phyloP scores from a whole-genome alignment of 2,113 vertebrate species.

The Gavia stellata region DNA sequence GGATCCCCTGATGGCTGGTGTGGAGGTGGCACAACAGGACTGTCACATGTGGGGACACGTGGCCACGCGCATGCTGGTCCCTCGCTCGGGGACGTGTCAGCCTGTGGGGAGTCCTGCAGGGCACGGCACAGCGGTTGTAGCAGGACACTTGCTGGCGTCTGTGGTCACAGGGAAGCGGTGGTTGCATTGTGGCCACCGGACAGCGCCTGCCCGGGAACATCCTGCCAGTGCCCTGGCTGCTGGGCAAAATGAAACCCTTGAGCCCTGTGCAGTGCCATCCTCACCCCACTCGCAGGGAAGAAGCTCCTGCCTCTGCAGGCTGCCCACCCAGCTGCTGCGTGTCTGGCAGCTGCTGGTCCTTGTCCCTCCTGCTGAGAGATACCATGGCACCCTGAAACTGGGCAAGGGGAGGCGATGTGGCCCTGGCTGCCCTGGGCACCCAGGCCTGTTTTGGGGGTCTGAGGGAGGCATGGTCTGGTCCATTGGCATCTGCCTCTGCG shows the following conservation, averaged over 20 bases:
- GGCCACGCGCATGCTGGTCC: accelerated
- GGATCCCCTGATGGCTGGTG: not conserved
- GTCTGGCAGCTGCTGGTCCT: not conserved
- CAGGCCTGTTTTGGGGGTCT: not conserved
- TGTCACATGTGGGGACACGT: accelerated
- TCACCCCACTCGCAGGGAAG: not conserved
- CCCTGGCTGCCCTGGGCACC: not conserved
- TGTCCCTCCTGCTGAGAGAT: not conserved
- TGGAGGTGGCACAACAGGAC: not conserved
- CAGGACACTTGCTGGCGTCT: not conserved
- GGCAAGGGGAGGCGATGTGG: not conserved
- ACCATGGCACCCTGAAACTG: not conserved
- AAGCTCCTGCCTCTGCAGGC: not conserved
- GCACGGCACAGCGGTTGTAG: accelerated
- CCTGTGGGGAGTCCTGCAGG: not conserved
- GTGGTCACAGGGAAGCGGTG: accelerated
- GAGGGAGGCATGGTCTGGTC: not conserved
- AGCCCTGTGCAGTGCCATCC: not conserved
- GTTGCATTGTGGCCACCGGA: not conserved
- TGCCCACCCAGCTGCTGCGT: not conserved
- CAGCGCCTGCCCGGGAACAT: accelerated
- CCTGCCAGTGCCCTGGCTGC: not conserved
- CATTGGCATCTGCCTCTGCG: accelerated
- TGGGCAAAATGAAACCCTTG: not conserved
- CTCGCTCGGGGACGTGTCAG: accelerated